Evolutionary conservation across 53 echinoderm and acorn worm genomes (phyloP), one percentile per base, ranked within the genome.

Genomic region (Patiria pectinifera): DNA sequence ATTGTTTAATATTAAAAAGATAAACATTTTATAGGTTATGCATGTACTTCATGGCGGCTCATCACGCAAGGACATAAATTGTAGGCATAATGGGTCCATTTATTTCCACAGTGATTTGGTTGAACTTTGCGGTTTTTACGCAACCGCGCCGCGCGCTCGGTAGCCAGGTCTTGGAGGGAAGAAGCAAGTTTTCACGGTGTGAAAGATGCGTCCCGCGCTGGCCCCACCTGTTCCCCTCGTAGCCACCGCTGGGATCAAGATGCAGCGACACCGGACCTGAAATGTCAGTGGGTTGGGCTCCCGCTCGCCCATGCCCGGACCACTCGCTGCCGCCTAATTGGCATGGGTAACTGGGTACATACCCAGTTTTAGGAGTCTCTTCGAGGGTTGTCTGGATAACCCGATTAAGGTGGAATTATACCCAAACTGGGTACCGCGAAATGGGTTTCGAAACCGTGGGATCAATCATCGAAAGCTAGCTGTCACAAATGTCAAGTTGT

Each of bases 401-500:
- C 71, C 48, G 14, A 86, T 86, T 86, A 86, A 46, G 72, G 45
- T 86, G 24, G 71, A 24, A 49, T 74, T 74, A 49, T 53, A 74
- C 86, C 86, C 74, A 86, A 74, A 86, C 71, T 86, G 86, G 86
- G 86, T 86, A 48, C 23, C 48, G 44, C 48, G 62, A 86, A 71
- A n/a, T 74, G 59, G 86, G 86, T 53, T 86, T 86, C 49, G 86
- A 86, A 49, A 72, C 86, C 86, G 75, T 86, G 86, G 86, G 86
- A 86, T 78, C 45, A 45, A 76, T 18, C 46, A 45, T 78, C 46
- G 35, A 45, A 78, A 4, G 79, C 12, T 11, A 46, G 79, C 24
- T 78, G 79, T 44, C 2, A 78, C 71, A 2, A 45, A 35, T 85
- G n/a, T 71, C 62, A 53, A 48, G 19, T 83, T 23, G 6, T 22